Conservation (phyloP, 2,888 invertebrate species). For the Minunthozetes semirufus region DNA sequence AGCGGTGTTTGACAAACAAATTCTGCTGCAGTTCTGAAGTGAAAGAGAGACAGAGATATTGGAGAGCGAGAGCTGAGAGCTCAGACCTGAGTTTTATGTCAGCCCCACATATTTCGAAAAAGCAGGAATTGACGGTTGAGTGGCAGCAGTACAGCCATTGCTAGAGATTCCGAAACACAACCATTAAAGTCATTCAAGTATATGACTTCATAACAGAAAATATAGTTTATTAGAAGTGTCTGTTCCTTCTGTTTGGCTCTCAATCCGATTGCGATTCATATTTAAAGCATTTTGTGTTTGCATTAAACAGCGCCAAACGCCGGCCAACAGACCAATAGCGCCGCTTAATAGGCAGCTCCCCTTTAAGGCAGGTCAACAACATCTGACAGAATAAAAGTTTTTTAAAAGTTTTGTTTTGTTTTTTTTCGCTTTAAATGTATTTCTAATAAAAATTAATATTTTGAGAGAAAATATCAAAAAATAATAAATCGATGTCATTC, state of each 20-base stretch:
- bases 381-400: neutral
- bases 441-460: neutral
- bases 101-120: conserved; percentile 18
- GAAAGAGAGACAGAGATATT: neutral
- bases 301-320: conserved; percentile 16
- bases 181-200: conserved; percentile 30
- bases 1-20: neutral
- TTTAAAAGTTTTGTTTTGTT: neutral
- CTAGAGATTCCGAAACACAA: neutral
- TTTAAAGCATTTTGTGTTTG: neutral
- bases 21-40: neutral
- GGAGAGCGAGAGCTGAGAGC: conserved; percentile 9
- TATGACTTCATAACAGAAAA: conserved; percentile 10
- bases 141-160: neutral
- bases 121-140: conserved; percentile 32
- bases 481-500: too few species aligned
- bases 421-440: neutral
- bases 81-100: neutral
- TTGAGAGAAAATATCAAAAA: too few species aligned
- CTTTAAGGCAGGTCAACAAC: conserved; percentile 25
- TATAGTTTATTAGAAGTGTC: neutral
- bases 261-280: neutral
- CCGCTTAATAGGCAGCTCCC: neutral
- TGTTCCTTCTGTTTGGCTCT: neutral
- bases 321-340: neutral